Conservation (phyloP, 2,888 invertebrate genomes). For the Philonicus albiceps region DNA sequence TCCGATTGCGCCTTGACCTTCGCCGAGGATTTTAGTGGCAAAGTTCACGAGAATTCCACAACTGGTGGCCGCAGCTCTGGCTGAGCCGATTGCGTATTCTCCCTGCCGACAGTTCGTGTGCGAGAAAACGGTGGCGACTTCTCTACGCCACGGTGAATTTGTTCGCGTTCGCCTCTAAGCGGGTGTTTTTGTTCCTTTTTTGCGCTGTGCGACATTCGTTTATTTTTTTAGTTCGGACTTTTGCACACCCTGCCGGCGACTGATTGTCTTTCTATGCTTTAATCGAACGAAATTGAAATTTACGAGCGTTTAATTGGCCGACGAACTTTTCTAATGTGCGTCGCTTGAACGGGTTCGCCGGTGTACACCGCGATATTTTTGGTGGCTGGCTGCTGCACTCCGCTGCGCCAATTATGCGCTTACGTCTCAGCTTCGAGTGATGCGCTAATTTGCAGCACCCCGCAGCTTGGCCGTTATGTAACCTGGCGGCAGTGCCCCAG, state of each 20-base stretch:
- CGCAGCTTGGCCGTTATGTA: not conserved
- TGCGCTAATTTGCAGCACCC: not conserved
- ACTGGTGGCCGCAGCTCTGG: not conserved
- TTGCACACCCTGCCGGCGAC: slow-evolving; percentile 16
- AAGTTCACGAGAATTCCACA: slow-evolving; percentile 15
- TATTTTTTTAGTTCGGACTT: not conserved
- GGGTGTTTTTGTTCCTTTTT: not conserved
- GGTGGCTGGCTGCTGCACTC: not conserved
- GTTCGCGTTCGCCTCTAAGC: not conserved
- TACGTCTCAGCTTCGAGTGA: not conserved
- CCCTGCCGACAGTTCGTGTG: not conserved
- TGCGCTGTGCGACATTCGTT: not conserved
- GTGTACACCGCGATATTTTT: not conserved
- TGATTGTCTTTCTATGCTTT: slow-evolving; percentile 39
- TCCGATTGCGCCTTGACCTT: not conserved
- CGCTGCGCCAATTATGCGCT: not conserved
- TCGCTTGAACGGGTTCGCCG: not conserved
- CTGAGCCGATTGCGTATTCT: not conserved
- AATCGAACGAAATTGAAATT: slow-evolving; percentile 42
- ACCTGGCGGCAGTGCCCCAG: not conserved
- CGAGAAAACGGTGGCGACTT: not conserved
- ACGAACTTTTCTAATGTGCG: slow-evolving; percentile 16
- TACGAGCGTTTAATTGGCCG: slow-evolving; percentile 33
- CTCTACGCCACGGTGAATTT: not conserved
- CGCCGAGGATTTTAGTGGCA: not conserved